A percentile compares a stretch with the other conserved stretches of the same genome.
Evolutionary conservation across 2,797 vertebrate genomes (phyloP).

Genomic region (Octomys mimax): DNA sequence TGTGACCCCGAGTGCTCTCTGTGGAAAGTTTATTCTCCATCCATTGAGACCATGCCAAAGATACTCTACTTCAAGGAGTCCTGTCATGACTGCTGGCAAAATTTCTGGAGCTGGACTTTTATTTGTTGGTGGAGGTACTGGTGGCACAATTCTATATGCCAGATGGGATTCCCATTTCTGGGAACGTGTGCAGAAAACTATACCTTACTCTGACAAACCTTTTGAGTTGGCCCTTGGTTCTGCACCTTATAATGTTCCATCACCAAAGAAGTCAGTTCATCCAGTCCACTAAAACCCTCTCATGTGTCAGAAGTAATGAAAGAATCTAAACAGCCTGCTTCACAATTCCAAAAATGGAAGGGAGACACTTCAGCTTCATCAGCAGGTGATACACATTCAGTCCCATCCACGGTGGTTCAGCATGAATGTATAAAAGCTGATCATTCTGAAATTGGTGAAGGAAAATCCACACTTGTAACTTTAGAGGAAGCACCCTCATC

Average conservation of each 20-base stretch:
- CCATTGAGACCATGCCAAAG: too few relatives aligned
- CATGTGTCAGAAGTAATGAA: constrained; percentile 92
- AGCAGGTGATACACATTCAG: constrained; percentile 92
- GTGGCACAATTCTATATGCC: constrained; percentile 95
- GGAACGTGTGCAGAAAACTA: constrained; percentile 93
- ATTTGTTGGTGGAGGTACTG: constrained; percentile 93
- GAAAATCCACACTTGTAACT: constrained; percentile 57
- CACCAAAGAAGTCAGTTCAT: constrained; percentile 91
- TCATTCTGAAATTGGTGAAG: constrained; percentile 67
- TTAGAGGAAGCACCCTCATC: constrained; percentile 85
- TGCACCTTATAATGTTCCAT: constrained; percentile 81
- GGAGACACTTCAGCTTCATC: constrained; percentile 83
- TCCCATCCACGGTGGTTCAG: constrained; percentile 94
- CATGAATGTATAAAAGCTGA: constrained; percentile 87
- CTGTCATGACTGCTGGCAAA: constrained; percentile 90
- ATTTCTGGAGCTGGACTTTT: constrained; percentile 92
- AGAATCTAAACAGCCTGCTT: constrained; percentile 89
- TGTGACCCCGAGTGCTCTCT: constrained; percentile 78
- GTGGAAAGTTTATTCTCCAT: too few relatives aligned
- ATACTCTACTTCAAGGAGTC: too few relatives aligned
- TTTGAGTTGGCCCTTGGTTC: constrained; percentile 94
- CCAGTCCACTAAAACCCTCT: constrained; percentile 91
- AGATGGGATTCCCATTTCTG: constrained; percentile 96
- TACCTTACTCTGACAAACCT: constrained; percentile 95
- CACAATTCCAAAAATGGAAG: constrained; percentile 84